Base-by-base conservation (phyloP, 2,113 vertebrate genomes). In the Carlito syrichta region DNA sequence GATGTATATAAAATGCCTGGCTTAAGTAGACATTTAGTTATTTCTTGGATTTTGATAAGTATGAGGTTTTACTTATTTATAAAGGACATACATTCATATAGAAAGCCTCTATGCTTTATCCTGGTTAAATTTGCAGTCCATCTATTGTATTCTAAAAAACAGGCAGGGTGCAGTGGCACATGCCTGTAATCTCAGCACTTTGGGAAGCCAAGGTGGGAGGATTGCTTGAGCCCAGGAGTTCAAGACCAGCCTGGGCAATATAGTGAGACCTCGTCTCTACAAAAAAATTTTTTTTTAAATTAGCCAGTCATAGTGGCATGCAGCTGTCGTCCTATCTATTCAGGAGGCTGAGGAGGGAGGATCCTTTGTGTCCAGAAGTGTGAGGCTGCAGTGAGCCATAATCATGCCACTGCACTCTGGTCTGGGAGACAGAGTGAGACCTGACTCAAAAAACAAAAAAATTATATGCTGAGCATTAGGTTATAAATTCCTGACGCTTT, bases 1-100 rank as follows among this genome's bases (percentile, higher is more conserved):
- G 35, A 3, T 45, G 2, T 45, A 2, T 14, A 6, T 52, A 25
- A 38, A 82, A 43, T 40, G n/a, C n/a, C 17, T 52, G 50, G 2
- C 0, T 1, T 19, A 45, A 50, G 27, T 20, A 32, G 43, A 5
- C 56, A 8, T 13, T 92, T 11, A 1, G 45, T 63, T 91, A 43
- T 40, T 90, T 86, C 54, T 56, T 88, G 48, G 40, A 8, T 62
- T 86, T 73, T n/a, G 50, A 22, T 48, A 50, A 48, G 48, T 52
- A 7, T 60, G 27, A 91, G 77, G 35, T n/a, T 81, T 71, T 71
- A 40, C 63, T 90, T 54, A 30, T 60, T 93, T 76, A 23, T 60
- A 52, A 82, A 83, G 54, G 45, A 63, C 30, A 27, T 2, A 0
- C 2, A 0, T 58, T 27, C 56, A 17, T 27, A 1, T 10, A 13